Base-by-base conservation (phyloP, 2,888 invertebrate genomes). In the Esperia sulphurella region DNA sequence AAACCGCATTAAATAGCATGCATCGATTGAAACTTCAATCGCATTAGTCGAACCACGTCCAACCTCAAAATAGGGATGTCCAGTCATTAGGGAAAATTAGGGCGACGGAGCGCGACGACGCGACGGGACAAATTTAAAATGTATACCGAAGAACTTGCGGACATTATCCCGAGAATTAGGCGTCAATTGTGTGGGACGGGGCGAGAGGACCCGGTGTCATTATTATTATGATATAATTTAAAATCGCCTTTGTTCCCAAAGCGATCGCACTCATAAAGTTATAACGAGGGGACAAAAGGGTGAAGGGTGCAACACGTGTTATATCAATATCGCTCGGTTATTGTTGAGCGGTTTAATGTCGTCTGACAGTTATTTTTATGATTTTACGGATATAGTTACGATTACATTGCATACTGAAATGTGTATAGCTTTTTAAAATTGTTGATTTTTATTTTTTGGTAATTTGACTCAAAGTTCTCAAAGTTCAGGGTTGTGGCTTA, bases 291-390 rank as follows among this genome's bases (percentile, higher is more conserved):
- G 74, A 71, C 62, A 75, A 79, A 35, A 80, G 83, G 83, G 81
- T 81, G 78, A 77, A 81, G 79, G 78, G 79, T 72, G 76, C 67
- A 58, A 61, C 75, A 84, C 85, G 83, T 83, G 85, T 75, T 64
- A 63, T 57, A 58, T 53, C 58, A 63, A 63, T 57, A 58, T 53
- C 58, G 63, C 37, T 39, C 41, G 35, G 47, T 51, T 56, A 46
- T 46, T 41, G 70, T 71, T 61, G 69, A 70, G 45, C 45, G 35
- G 45, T 38, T 55, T 61, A 53, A 37, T 48, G 43, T 43, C 48
- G 49, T 37, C 13, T 28, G 48, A 46, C 31, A 39, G 30, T 48
- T 51, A 51, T 51, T 48, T 48, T 51, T 48, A 48, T 42, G 35
- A 41, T 37, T 38, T 30, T 35, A 41, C 28, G 30, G 8, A 28